A percentile compares a stretch with the other conserved stretches of the same genome.
phyloP scores from a whole-genome alignment of 30 jellyfish, hydroid and myxozoan genomes.

The Aurelia aurita region DNA sequence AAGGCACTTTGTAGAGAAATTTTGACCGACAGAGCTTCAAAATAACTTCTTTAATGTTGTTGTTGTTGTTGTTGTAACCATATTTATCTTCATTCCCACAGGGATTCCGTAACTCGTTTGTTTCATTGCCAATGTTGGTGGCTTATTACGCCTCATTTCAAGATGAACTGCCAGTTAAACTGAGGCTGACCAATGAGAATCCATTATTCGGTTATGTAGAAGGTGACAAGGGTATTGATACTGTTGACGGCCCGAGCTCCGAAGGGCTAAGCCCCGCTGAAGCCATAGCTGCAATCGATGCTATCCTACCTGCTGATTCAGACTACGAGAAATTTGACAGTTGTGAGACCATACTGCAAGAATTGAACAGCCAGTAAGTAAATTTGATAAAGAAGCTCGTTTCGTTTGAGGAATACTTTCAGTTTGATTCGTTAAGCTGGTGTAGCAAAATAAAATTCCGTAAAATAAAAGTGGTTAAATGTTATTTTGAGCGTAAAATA shows the following conservation, averaged over 20 bases:
- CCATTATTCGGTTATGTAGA: constrained; percentile 32
- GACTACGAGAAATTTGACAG: constrained; percentile 68
- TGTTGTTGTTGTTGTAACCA: no score
- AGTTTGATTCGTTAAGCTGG: no score
- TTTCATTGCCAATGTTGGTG: constrained; percentile 64
- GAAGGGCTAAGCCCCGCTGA: constrained; percentile 14
- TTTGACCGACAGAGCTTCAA: no score
- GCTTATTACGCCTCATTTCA: constrained; percentile 82
- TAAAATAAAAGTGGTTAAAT: no score
- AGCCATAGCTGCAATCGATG: constrained; percentile 44
- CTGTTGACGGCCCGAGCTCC: constrained; percentile 14
- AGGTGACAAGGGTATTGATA: constrained; percentile 35
- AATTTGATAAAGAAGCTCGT: not conserved
- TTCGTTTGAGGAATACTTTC: no score
- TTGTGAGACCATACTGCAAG: constrained; percentile 70
- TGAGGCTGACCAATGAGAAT: constrained; percentile 78
- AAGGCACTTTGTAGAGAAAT: no score
- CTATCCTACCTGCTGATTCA: constrained; percentile 64
- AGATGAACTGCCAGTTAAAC: constrained; percentile 81
- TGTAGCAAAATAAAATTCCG: no score
- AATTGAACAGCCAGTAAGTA: constrained; percentile 21
- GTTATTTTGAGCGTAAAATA: no score
- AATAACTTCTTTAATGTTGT: no score
- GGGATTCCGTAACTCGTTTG: constrained; percentile 75
- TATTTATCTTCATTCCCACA: not conserved